A percentile compares a stretch with the other conserved stretches of the same genome.
Conservation (phyloP, 2,113 vertebrate species). For the Gallinago paraguaiae region DNA sequence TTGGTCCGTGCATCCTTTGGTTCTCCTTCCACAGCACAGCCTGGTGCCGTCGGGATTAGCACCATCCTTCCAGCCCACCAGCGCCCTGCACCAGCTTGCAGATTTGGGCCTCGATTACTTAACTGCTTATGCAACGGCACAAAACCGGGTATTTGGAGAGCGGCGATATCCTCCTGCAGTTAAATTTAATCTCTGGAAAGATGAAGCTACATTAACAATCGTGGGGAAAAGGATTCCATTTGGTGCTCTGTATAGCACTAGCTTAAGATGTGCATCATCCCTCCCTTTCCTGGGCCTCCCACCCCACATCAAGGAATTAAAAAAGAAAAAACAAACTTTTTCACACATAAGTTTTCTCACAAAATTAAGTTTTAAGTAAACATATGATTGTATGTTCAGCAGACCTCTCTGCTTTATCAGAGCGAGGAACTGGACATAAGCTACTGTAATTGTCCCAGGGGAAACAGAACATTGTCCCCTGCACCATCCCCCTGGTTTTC, state of each 20-base stretch:
- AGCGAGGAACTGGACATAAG: accelerated
- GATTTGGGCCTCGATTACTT: background rate
- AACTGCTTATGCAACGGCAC: background rate
- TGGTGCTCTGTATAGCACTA: background rate
- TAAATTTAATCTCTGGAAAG: background rate
- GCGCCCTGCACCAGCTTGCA: background rate
- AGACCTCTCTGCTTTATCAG: background rate
- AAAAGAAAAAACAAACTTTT: background rate
- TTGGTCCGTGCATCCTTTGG: accelerated
- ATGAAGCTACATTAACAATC: background rate
- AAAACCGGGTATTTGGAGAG: background rate
- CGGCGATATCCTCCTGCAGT: background rate
- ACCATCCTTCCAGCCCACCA: background rate
- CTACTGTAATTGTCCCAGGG: accelerated
- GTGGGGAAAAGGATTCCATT: background rate
- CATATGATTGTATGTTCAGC: background rate
- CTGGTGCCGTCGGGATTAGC: background rate
- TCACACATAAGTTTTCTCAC: background rate
- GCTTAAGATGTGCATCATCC: background rate
- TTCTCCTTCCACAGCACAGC: background rate
- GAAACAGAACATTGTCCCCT: background rate
- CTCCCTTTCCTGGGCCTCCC: background rate
- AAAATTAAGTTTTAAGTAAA: background rate
- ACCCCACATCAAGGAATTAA: background rate
- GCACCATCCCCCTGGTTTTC: background rate